Percentiles rank a stretch among this genome's conserved stretches.
Conservation (phyloP, 2,797 vertebrate genomes). For the Synaphobranchus kaupii region DNA sequence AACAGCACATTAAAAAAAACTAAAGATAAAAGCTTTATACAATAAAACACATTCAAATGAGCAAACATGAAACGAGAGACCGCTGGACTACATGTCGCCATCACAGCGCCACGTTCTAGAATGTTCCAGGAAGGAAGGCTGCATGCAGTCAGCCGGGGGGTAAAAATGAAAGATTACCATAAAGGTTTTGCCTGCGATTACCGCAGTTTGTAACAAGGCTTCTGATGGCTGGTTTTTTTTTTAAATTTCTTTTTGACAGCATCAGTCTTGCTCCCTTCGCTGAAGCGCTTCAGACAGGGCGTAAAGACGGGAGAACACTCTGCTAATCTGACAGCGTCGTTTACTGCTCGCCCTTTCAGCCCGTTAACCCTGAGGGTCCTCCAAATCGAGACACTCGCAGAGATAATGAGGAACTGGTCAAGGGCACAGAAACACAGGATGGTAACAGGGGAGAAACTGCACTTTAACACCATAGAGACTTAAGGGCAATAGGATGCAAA, state of each 20-base stretch:
- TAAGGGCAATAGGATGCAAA: background rate
- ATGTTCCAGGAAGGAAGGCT: too few relatives aligned
- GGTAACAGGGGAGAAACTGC: background rate
- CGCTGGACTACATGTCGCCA: too few relatives aligned
- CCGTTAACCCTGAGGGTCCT: conserved; percentile 40
- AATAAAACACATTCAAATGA: too few relatives aligned
- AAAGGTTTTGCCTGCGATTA: background rate
- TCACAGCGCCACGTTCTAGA: too few relatives aligned
- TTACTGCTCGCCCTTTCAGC: conserved; percentile 25
- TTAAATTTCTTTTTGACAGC: conserved; percentile 22
- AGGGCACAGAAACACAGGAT: background rate
- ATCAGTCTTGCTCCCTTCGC: conserved; percentile 37
- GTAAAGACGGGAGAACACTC: conserved; percentile 7
- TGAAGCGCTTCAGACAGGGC: conserved; percentile 35
- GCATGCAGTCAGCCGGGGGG: background rate
- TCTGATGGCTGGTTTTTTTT: conserved; percentile 11
- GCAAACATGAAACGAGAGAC: too few relatives aligned
- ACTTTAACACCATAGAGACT: background rate
- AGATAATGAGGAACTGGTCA: conserved; percentile 34
- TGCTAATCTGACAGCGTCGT: conserved; percentile 25
- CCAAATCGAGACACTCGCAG: conserved; percentile 20
- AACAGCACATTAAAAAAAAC: too few relatives aligned
- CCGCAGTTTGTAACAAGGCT: background rate
- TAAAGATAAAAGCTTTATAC: too few relatives aligned
- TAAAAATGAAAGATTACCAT: background rate